Base-by-base conservation (phyloP, 2,113 vertebrate species). In the Clarias magur region DNA sequence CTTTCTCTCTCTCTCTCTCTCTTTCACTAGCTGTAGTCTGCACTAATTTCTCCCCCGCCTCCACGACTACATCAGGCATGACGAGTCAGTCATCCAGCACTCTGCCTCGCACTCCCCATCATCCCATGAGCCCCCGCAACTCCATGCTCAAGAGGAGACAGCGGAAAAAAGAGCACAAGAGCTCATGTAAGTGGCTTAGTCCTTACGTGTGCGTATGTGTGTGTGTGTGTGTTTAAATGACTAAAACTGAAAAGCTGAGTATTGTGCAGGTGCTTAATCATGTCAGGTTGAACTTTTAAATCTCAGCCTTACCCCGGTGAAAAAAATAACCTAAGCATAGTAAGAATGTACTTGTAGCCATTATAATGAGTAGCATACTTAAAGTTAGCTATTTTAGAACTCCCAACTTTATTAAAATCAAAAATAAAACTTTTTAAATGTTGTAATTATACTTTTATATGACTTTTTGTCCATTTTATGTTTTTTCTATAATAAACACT, bases 141-240 rank as follows among this genome's bases (percentile, higher is more conserved):
- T 97, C 97, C 4, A 93, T 97, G 94, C 95, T 97, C 89, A 96
- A 97, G 91, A 96, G 98, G 76, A 94, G 97, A 80, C 97, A 96
- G 91, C 95, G 97, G 72, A 97, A 97, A 93, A 97, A 97, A 93
- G 98, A 99, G 63, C 96, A 98, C 93, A 97, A 97, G 91, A 99
- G 98, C 89, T 98, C 97, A 21, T 0, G 98, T 99, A 93, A 94
- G 97, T 88, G 34, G 65, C 27, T 80, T 30, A 81, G 62, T 80
- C 13, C 10, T 3, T 38, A 54, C 16, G 16, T 70, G 27, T 60
- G 72, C 82, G 6, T 82, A 60, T 60, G 16, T 5, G 23, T 38
- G 57, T 27, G 25, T 17, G 70, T 48, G 30, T 27, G 38, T 73
- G 17, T 84, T n/a, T 57, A 30, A 83, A 83, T 54, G 16, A 19